Conservation (phyloP, 1,140 invertebrate genomes). For the Drosophila jambulina region DNA sequence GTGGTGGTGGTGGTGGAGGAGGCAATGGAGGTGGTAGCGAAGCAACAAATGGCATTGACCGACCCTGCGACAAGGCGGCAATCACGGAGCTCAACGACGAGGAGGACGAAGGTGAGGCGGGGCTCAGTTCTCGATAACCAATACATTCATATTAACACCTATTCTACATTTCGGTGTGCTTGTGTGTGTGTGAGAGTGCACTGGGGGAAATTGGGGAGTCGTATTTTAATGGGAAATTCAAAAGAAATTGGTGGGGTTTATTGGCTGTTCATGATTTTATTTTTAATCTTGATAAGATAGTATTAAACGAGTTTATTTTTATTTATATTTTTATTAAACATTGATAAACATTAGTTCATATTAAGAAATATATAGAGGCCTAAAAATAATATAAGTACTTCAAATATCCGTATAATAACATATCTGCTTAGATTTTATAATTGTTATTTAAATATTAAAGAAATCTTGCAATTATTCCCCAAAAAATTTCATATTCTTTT, state of each 20-base stretch:
- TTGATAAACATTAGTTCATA: too few species aligned
- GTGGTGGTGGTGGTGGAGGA: constrained; percentile 2
- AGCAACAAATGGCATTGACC: constrained; percentile 75
- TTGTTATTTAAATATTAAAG: too few species aligned
- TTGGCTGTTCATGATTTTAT: not conserved
- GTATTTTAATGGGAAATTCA: not conserved
- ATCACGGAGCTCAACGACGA: constrained; percentile 75
- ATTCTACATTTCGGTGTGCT: constrained; percentile 51
- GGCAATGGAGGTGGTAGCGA: constrained; percentile 17
- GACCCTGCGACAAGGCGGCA: constrained; percentile 78
- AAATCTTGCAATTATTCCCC: too few species aligned
- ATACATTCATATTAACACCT: constrained; percentile 46
- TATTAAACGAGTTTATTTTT: not conserved
- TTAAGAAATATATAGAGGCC: too few species aligned
- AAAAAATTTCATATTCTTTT: too few species aligned
- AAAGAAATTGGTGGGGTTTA: accelerated
- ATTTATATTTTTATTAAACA: too few species aligned
- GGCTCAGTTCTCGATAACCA: constrained; percentile 38
- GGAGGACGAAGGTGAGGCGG: constrained; percentile 80
- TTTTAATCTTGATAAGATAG: not conserved
- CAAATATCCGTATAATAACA: too few species aligned
- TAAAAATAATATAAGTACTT: too few species aligned
- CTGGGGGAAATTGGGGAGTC: not conserved
- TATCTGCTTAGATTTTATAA: too few species aligned
- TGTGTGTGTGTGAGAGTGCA: constrained; percentile 29